A percentile compares a stretch with the other conserved stretches of the same genome.
These are phyloP conservation scores for Gandaritis pyraliata DNA, from an alignment of 2,888 invertebrate genomes.

Conservation along the genomic window DNA sequence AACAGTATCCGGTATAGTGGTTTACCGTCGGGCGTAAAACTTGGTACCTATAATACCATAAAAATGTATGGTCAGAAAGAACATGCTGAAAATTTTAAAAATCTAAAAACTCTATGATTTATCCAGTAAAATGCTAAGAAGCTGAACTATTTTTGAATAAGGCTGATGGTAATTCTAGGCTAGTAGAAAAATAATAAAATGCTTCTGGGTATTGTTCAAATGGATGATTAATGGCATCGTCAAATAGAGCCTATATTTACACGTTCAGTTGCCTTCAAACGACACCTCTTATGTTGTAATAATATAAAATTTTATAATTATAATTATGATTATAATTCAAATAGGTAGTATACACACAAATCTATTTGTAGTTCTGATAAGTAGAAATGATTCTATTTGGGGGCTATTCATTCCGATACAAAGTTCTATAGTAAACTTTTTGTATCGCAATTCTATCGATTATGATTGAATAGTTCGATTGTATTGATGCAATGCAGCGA, in stretches of 20 bases:
- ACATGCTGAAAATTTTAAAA: conserved; percentile 1
- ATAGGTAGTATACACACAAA: too few species aligned
- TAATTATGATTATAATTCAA: too few species aligned
- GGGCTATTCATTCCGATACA: too few species aligned
- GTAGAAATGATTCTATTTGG: too few species aligned
- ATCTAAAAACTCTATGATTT: too few species aligned
- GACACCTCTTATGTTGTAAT: neutral
- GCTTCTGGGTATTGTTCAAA: neutral
- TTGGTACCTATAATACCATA: conserved; percentile 12
- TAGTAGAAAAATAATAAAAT: neutral
- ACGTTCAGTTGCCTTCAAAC: neutral
- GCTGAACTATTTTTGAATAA: too few species aligned
- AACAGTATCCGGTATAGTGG: conserved; percentile 26
- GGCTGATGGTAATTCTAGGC: neutral
- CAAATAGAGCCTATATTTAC: conserved; percentile 5
- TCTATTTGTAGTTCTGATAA: too few species aligned
- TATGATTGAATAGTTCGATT: too few species aligned
- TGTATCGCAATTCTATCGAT: too few species aligned
- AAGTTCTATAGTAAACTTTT: too few species aligned
- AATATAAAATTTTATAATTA: neutral
- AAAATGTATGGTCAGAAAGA: conserved; percentile 11
- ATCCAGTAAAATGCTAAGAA: too few species aligned
- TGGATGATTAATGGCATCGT: neutral
- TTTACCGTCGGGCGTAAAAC: conserved; percentile 25
- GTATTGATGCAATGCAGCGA: too few species aligned